These are phyloP conservation scores for Chironomus riparius DNA, from an alignment of 2,888 invertebrate genomes.

Conservation along the genomic window DNA sequence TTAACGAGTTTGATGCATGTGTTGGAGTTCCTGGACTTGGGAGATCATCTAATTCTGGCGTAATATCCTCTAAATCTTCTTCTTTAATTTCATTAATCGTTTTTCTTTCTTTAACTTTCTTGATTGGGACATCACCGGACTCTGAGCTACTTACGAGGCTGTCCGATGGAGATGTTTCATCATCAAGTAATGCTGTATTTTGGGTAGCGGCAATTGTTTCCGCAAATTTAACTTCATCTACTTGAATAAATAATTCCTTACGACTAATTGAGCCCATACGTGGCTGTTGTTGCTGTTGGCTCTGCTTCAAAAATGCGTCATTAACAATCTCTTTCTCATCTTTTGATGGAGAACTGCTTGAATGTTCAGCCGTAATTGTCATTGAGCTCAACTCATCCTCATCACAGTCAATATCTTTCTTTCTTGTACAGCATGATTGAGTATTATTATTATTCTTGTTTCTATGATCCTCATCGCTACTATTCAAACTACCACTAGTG, in stretches of 20 bases:
- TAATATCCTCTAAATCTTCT: constrained; percentile 42
- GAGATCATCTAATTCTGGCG: constrained; percentile 38
- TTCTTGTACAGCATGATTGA: neutral
- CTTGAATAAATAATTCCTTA: constrained; percentile 51
- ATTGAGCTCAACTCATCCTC: constrained; percentile 29
- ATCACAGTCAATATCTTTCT: constrained; percentile 27
- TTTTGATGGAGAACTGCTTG: constrained; percentile 27
- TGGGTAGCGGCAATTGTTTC: constrained; percentile 60
- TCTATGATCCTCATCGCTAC: constrained; percentile 43
- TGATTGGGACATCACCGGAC: constrained; percentile 34
- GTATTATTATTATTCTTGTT: neutral
- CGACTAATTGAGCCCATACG: constrained; percentile 30
- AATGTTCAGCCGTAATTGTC: constrained; percentile 28
- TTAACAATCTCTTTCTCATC: constrained; percentile 11
- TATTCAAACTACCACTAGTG: constrained; percentile 45
- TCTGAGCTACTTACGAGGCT: constrained; percentile 51
- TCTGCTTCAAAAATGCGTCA: constrained; percentile 20
- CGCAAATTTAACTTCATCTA: constrained; percentile 68
- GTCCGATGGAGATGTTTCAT: constrained; percentile 76
- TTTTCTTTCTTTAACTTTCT: constrained; percentile 31
- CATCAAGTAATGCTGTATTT: constrained; percentile 61
- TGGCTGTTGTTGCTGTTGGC: constrained; percentile 27
- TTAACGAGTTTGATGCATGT: constrained; percentile 66
- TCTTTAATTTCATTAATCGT: constrained; percentile 32
- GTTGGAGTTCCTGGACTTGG: constrained; percentile 62